Evolutionary conservation across 2,113 vertebrate species (phyloP), one percentile per base, ranked within the genome.

Genomic region (Thalassarche chlororhynchos): DNA sequence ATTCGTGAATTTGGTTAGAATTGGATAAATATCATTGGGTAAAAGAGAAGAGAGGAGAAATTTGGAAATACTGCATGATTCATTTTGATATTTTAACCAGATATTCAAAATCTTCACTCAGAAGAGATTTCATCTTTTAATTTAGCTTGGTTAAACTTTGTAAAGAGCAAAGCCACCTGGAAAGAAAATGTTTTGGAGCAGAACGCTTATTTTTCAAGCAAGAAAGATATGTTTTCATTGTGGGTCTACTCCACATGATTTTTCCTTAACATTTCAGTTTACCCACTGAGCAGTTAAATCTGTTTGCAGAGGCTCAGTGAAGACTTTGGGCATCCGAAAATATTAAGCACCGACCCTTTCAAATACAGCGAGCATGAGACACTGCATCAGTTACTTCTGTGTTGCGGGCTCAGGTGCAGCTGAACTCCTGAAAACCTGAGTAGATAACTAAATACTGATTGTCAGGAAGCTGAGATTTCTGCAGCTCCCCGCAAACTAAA

Each of bases 381-480:
- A 5, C 15, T 4, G 40, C 51, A 24, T 9, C 20, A 2, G 62
- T 23, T 68, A 14, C 29, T 28, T 13, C 1, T 2, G 29, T 2
- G 34, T 26, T 6, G 17, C 25, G n/a, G 49, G 40, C 49, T 55
- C 32, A 5, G 40, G 49, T 11, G 40, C 51, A 29, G 61, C 52
- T 16, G 4, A 38, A 38, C 51, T 26, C 29, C 42, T 4, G 9
- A 16, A 28, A 64, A 14, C 19, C 46, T 42, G 54, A 2, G 12
- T 2, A 19, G 64, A 6, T 25, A 40, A 40, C 16, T 8, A 10
- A 60, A 29, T 2, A 25, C 38, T 2, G 75, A 32, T 6, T 6
- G 31, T n/a, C 20, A 13, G 55, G 49, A 28, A 3, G 7, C 57
- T 18, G 8, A 3, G 31, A 21, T 6, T 36, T 8, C 76, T 8